These are phyloP conservation scores for Lampris megalopsis DNA, from an alignment of 2,113 vertebrate species.

Conservation along the genomic window DNA sequence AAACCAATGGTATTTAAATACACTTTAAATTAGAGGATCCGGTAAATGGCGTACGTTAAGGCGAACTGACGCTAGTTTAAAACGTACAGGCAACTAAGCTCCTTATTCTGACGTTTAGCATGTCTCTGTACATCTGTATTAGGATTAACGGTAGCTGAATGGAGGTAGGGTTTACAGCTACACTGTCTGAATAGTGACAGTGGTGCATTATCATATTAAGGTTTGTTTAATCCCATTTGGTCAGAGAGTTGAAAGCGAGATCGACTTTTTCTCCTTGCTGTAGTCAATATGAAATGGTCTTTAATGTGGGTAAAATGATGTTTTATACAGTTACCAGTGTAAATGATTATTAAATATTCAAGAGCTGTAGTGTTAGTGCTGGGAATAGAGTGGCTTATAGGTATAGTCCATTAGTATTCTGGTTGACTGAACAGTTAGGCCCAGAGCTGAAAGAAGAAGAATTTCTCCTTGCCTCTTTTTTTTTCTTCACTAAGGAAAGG, in stretches of 20 bases:
- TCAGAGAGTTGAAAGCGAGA: background rate
- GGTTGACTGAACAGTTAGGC: no score
- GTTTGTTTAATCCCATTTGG: background rate
- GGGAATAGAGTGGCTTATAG: background rate
- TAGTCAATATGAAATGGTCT: background rate
- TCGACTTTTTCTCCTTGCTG: background rate
- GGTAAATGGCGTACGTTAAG: slow-evolving; percentile 30
- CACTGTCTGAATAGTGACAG: background rate
- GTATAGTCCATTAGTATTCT: no score
- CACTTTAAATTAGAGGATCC: slow-evolving; percentile 22
- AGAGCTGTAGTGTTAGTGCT: background rate
- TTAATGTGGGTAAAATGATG: background rate
- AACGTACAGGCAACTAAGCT: slow-evolving; percentile 32
- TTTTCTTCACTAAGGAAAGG: no score
- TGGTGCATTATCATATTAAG: background rate
- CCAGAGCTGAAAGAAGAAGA: no score
- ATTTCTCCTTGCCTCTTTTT: no score
- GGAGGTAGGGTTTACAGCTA: background rate
- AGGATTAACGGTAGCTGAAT: slow-evolving; percentile 6
- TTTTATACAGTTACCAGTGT: background rate
- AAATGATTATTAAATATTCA: background rate
- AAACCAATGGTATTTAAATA: background rate
- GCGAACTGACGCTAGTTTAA: slow-evolving; percentile 21
- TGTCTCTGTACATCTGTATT: slow-evolving; percentile 10
- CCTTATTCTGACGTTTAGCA: slow-evolving; percentile 26